A percentile compares a stretch with the other conserved stretches of the same genome.
Conservation (phyloP, 2,797 vertebrate species). For the Borostomias antarcticus region DNA sequence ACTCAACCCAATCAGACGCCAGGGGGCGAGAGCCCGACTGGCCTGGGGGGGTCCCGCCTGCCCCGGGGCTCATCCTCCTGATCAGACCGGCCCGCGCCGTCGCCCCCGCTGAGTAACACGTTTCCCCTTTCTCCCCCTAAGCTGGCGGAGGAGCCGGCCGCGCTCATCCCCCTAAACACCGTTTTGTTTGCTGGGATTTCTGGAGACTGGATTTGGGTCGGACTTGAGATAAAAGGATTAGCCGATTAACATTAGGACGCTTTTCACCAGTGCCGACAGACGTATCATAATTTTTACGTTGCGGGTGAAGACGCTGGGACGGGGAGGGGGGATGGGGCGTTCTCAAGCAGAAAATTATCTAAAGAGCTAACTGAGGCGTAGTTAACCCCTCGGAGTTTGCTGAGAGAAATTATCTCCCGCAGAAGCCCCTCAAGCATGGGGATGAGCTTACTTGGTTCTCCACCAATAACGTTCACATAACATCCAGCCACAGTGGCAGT, state of each 20-base stretch:
- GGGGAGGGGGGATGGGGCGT: slow-evolving; percentile 27
- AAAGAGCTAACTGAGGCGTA: slow-evolving; percentile 61
- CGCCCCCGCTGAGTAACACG: slow-evolving; percentile 66
- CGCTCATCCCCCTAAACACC: slow-evolving; percentile 66
- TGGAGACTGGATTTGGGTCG: slow-evolving; percentile 60
- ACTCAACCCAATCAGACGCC: slow-evolving; percentile 55
- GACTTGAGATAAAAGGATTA: slow-evolving; percentile 79
- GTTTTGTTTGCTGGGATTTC: slow-evolving; percentile 74
- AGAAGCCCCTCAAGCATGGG: slow-evolving; percentile 33
- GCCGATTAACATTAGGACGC: slow-evolving; percentile 72
- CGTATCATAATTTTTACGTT: slow-evolving; percentile 68
- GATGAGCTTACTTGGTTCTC: slow-evolving; percentile 57
- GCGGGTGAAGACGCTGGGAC: slow-evolving; percentile 28
- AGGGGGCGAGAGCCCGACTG: slow-evolving; percentile 57
- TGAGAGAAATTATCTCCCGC: slow-evolving; percentile 51
- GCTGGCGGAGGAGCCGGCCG: slow-evolving; percentile 54
- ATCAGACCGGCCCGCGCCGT: slow-evolving; percentile 34
- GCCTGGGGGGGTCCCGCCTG: slow-evolving; percentile 44
- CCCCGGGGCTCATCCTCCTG: slow-evolving; percentile 36
- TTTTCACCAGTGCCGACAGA: slow-evolving; percentile 67
- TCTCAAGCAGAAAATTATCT: slow-evolving; percentile 69
- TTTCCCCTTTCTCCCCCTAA: slow-evolving; percentile 66
- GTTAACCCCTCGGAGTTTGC: slow-evolving; percentile 56
- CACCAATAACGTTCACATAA: slow-evolving; percentile 52
- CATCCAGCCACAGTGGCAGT: slow-evolving; percentile 42